Base-by-base conservation (phyloP, 2,113 vertebrate genomes). In the Ophthalmolycus amberensis region DNA sequence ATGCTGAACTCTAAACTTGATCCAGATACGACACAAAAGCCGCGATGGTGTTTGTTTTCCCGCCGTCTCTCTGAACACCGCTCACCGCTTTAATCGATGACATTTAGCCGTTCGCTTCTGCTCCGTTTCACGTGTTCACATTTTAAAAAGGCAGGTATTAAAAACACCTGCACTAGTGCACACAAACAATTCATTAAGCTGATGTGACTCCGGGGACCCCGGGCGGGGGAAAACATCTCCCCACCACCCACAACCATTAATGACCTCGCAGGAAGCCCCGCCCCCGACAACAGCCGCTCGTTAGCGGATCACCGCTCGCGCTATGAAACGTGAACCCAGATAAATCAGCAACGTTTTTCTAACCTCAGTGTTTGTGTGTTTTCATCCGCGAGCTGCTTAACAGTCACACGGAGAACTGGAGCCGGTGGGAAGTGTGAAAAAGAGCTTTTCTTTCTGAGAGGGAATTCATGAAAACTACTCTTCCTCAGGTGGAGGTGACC, bases 141-240 rank as follows among this genome's bases (percentile, higher is more conserved):
- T 81, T 79, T 88, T 85, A 77, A 91, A 62, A 91, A 87, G 84
- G 82, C 80, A 82, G 73, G 75, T 75, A 91, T 90, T 88, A 88
- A 87, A 34, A 87, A 87, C 80, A 82, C 69, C 72, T 81, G 82
- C 50, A 80, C 84, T 85, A 83, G 78, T 88, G 85, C 67, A 89
- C 85, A 85, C 60, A 84, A 91, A 90, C 86, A 85, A 89, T 91
- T 89, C 79, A 91, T 90, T 86, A 88, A 54, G 59, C 82, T 66
- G 86, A 89, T 80, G 56, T 79, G 83, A 87, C 83, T 72, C 78
- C 0, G 37, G 88, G 88, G 86, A 90, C 87, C 74, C 48, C 32
- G 40, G 48, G 82, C 68, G 79, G 84, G 71, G 79, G 84, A 82
- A 88, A 84, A 80, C 86, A 81, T 11, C 77, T 60, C 86, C 68